Percentiles rank a stretch among this genome's conserved stretches.
These are phyloP conservation scores for Noctua fimbriata DNA, from an alignment of 2,888 invertebrate genomes.

Conservation along the genomic window DNA sequence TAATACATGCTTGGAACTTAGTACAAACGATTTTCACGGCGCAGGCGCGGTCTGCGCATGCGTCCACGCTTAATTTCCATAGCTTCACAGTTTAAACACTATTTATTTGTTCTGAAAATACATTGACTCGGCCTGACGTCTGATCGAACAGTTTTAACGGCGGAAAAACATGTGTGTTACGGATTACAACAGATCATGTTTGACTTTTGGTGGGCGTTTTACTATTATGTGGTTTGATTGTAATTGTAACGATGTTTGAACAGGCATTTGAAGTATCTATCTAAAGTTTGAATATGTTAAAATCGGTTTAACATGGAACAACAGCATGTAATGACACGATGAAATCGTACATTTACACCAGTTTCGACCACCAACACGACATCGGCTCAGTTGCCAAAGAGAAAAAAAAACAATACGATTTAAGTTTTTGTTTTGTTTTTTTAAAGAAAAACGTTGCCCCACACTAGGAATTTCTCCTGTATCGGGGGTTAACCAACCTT, in stretches of 20 bases:
- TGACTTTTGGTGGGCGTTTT: slow-evolving; percentile 66
- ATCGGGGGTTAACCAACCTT: not conserved
- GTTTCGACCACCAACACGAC: not conserved
- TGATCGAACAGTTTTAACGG: slow-evolving; percentile 81
- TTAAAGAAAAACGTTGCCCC: no score
- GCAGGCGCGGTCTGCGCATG: slow-evolving; percentile 65
- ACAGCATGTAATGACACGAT: not conserved
- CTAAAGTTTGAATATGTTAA: slow-evolving; percentile 27
- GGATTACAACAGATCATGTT: slow-evolving; percentile 67
- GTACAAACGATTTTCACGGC: slow-evolving; percentile 84
- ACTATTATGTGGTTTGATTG: slow-evolving; percentile 68
- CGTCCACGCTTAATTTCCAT: slow-evolving; percentile 74
- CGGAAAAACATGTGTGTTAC: slow-evolving; percentile 80
- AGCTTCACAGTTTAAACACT: slow-evolving; percentile 66
- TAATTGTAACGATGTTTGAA: slow-evolving; percentile 60
- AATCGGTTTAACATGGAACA: slow-evolving; percentile 8
- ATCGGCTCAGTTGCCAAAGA: no score
- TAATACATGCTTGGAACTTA: slow-evolving; percentile 76
- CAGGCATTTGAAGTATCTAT: slow-evolving; percentile 62
- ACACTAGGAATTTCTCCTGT: no score
- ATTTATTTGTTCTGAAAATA: slow-evolving; percentile 86
- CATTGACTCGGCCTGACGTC: slow-evolving; percentile 83
- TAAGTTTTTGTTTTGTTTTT: not conserved
- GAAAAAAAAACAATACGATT: not conserved
- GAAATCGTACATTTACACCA: not conserved